phyloP scores from a whole-genome alignment of 2,888 invertebrate genomes.

The Tricholauxania praeusta region DNA sequence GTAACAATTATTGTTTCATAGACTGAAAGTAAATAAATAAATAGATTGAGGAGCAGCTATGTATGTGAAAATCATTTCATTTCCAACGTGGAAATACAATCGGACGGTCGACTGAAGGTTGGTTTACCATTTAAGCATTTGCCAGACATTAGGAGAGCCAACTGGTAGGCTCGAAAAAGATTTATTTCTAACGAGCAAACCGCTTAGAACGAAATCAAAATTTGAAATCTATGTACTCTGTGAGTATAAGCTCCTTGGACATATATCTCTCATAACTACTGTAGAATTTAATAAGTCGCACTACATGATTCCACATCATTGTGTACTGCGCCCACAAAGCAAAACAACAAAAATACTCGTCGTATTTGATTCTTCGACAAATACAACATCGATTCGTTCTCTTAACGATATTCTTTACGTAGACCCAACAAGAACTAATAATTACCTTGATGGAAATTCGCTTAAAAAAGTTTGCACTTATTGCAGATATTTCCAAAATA shows the following conservation, averaged over 20 bases:
- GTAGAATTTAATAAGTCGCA: neutral
- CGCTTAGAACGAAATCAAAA: conserved; percentile 19
- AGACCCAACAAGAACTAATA: conserved; percentile 30
- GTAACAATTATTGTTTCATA: no score
- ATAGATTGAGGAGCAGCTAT: conserved; percentile 28
- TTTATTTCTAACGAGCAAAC: conserved; percentile 28
- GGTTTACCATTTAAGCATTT: conserved; percentile 29
- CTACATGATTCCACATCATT: conserved; percentile 34
- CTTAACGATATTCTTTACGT: conserved; percentile 32
- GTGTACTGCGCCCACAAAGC: conserved; percentile 33
- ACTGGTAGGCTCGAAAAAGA: conserved; percentile 22
- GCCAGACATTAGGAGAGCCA: conserved; percentile 24
- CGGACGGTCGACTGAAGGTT: conserved; percentile 24
- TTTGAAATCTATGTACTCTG: conserved; percentile 16
- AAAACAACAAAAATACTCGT: conserved; percentile 36
- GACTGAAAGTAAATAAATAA: no score
- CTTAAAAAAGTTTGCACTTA: neutral
- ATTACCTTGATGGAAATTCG: neutral
- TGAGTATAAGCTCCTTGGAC: neutral
- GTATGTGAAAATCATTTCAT: conserved; percentile 25
- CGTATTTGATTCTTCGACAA: conserved; percentile 34
- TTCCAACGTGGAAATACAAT: conserved; percentile 23
- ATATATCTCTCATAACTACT: neutral
- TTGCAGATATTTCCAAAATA: neutral
- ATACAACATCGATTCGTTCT: conserved; percentile 24